Evolutionary conservation across 2,888 invertebrate genomes (phyloP), one percentile per base, ranked within the genome.

Genomic region (Synergus itoensis): DNA sequence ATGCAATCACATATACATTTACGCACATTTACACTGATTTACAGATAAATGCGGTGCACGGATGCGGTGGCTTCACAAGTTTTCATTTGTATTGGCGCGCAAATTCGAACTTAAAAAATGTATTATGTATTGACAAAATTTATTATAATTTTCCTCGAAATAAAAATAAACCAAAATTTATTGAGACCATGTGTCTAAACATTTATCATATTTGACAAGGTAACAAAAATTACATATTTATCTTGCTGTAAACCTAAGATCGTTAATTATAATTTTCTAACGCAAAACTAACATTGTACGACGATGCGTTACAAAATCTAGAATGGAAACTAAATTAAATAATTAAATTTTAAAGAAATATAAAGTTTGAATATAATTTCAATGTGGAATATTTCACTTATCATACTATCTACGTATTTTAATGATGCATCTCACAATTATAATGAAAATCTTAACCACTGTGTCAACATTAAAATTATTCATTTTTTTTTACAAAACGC

Each of bases 341-440:
- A 62, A 14, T 21, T 14, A 21, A 28, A 28, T 62, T 28, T 62
- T 62, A 62, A 62, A 62, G 18, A 62, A 62, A 62, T 62, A 62
- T 12, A 14, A 28, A 62, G 18, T 2, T 7, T 28, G 18, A 62
- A 62, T 21, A 28, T 62, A 62, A 62, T 28, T 62, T 28, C 62
- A 62, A 14, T 28, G 1, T 21, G 1, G 7, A 28, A 60, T 21
- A 21, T 60, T 60, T 18, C 57, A 60, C 21, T 60, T 60, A 21
- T 60, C 5, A 60, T 12, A 21, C 12, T 21, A 5, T 60, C 11
- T 60, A 60, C 21, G 60, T 60, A 12, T 60, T 12, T 21, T 11
- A 12, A 21, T 45, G 4, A 12, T 60, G 60, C 60, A 60, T 60
- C 4, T 2, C 4, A 11, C 2, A 11, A 18, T 4, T 4, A 62